A percentile compares a stretch with the other conserved stretches of the same genome.
These are phyloP conservation scores for Volucella zonaria DNA, from an alignment of 2,888 invertebrate species.

Conservation along the genomic window DNA sequence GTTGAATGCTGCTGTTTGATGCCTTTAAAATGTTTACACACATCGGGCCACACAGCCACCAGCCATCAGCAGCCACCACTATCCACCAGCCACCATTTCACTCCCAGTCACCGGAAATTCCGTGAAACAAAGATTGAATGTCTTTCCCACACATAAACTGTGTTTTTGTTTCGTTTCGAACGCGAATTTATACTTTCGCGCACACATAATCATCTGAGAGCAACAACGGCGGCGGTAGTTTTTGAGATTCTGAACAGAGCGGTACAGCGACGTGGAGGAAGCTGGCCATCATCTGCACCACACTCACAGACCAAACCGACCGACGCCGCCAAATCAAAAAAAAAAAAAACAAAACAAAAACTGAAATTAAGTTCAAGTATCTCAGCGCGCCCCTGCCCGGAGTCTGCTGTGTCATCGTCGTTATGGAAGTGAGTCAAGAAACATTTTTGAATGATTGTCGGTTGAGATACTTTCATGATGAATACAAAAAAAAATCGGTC, in stretches of 20 bases:
- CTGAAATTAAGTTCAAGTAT: conserved; percentile 1
- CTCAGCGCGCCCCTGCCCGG: conserved; percentile 1
- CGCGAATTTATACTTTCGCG: conserved; percentile 63
- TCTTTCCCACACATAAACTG: conserved; percentile 72
- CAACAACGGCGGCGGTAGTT: neutral
- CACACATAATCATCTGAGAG: conserved; percentile 40
- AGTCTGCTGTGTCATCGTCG: neutral
- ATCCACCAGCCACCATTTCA: conserved; percentile 9
- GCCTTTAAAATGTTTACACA: conserved; percentile 64
- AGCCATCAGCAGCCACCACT: neutral
- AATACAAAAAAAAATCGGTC: conserved; percentile 5
- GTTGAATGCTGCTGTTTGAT: neutral
- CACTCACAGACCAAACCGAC: conserved; percentile 24
- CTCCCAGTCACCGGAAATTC: conserved; percentile 72
- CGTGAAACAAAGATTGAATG: conserved; percentile 69
- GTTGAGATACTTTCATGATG: conserved; percentile 65
- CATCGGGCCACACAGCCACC: conserved; percentile 41
- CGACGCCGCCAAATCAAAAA: conserved; percentile 52
- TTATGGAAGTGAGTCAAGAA: conserved; percentile 60
- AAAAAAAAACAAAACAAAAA: conserved; percentile 21
- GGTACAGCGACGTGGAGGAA: conserved; percentile 14
- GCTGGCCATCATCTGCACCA: conserved; percentile 38
- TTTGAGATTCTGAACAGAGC: neutral
- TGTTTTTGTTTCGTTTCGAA: conserved; percentile 56
- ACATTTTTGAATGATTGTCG: conserved; percentile 64